These are phyloP conservation scores for Daktulosphaira vitifoliae DNA, from an alignment of 1,140 invertebrate species.

Conservation along the genomic window DNA sequence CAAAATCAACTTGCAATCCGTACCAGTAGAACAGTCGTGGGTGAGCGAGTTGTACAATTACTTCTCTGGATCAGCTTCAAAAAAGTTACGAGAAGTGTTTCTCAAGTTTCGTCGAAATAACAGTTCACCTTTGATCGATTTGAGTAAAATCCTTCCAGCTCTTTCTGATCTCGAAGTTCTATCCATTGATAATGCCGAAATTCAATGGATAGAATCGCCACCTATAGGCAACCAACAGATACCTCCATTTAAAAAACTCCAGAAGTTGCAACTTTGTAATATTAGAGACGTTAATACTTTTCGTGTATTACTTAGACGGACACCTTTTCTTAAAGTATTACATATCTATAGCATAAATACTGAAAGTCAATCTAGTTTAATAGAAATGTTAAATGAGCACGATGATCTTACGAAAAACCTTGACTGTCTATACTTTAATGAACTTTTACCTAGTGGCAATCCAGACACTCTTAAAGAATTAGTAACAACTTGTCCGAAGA, in stretches of 20 bases:
- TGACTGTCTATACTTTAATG: slow-evolving; percentile 47
- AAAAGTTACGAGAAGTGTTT: slow-evolving; percentile 43
- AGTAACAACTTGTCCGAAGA: slow-evolving; percentile 42
- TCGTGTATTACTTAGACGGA: slow-evolving; percentile 42
- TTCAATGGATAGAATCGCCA: slow-evolving; percentile 42
- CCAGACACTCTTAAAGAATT: slow-evolving; percentile 43
- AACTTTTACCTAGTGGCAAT: slow-evolving; percentile 43
- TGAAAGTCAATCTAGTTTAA: slow-evolving; percentile 38
- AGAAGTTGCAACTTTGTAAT: slow-evolving; percentile 44
- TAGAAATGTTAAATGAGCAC: slow-evolving; percentile 34
- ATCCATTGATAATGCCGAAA: slow-evolving; percentile 42
- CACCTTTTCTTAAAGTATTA: slow-evolving; percentile 42
- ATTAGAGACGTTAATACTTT: slow-evolving; percentile 43
- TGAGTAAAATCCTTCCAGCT: slow-evolving; percentile 42
- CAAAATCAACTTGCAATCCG: slow-evolving; percentile 44
- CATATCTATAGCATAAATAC: slow-evolving; percentile 42
- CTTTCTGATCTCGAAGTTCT: slow-evolving; percentile 44
- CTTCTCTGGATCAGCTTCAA: slow-evolving; percentile 42
- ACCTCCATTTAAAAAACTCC: slow-evolving; percentile 39
- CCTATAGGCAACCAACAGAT: slow-evolving; percentile 38
- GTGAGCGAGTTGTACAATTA: slow-evolving; percentile 44
- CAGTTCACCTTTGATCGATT: slow-evolving; percentile 41
- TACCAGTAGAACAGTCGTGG: slow-evolving; percentile 44
- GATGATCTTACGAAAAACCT: slow-evolving; percentile 13
- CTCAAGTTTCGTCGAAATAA: slow-evolving; percentile 42